Percentiles rank a stretch among this genome's conserved stretches.
These are phyloP conservation scores for Gambelia wislizenii DNA, from an alignment of 2,797 vertebrate species.

Conservation along the genomic window DNA sequence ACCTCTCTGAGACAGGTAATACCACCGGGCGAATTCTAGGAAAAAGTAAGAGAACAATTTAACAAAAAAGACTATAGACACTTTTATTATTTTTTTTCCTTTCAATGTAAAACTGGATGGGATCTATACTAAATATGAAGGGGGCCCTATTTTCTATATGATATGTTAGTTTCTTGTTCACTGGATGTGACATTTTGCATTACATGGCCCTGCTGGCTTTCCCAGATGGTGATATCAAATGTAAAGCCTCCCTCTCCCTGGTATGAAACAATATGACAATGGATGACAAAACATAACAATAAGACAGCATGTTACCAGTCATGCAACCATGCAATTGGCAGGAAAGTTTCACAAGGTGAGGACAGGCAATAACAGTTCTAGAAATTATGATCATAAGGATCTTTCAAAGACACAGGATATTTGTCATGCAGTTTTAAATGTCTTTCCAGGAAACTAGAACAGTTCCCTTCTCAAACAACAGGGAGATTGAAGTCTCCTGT, in stretches of 20 bases:
- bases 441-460: neutral
- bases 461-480: neutral
- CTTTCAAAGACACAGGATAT: neutral
- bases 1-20: slow-evolving; percentile 80
- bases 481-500: neutral
- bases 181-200: neutral
- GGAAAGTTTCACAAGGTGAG: slow-evolving; percentile 4
- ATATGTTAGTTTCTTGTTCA: neutral
- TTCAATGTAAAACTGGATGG: slow-evolving; percentile 33
- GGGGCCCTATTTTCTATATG: slow-evolving; percentile 35
- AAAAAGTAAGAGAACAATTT: slow-evolving; percentile 70
- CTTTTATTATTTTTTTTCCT: neutral
- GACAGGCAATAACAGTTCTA: slow-evolving; percentile 3
- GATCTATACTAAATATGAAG: slow-evolving; percentile 37
- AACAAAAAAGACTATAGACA: slow-evolving; percentile 51
- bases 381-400: neutral
- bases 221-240: slow-evolving; percentile 32
- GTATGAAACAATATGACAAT: slow-evolving; percentile 22
- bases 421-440: neutral
- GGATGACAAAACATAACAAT: slow-evolving; percentile 24
- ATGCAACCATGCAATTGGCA: slow-evolving; percentile 69
- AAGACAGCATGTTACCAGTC: slow-evolving; percentile 52
- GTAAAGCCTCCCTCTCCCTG: slow-evolving; percentile 21
- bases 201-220: slow-evolving; percentile 17
- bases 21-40: slow-evolving; percentile 78